Base-by-base conservation (phyloP, 1,140 invertebrate genomes). In the Leptinotarsa lineolata region DNA sequence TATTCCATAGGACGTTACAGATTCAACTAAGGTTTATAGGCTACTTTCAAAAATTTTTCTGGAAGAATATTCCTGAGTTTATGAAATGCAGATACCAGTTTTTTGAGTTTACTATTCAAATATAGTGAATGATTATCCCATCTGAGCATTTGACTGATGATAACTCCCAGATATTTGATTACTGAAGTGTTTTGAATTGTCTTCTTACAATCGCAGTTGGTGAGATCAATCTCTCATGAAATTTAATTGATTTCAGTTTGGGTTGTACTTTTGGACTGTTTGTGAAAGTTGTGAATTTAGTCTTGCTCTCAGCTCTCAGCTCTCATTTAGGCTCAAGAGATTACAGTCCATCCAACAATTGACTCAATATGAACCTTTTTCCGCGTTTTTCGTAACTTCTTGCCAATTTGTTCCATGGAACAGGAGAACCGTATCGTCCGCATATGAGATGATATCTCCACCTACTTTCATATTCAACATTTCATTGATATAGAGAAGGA, bases 311-410 rank as follows among this genome's bases (percentile, higher is more conserved):
- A n/a, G n/a, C n/a, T n/a, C n/a, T n/a, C n/a, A n/a, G n/a, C n/a
- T 60, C n/a, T 60, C 59, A 60, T 60, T 60, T n/a, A 60, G 59
- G 59, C 59, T 60, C n/a, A 60, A n/a, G 59, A 60, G 59, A n/a
- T 60, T 11, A 60, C 59, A 60, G 59, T 60, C n/a, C 59, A 60
- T 60, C 59, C 59, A 60, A 60, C 59, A 60, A 8, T 60, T 60
- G 59, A 60, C 59, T 60, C n/a, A 4, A 60, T 60, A n/a, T 60
- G 20, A 60, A 60, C n/a, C n/a, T n/a, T n/a, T n/a, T n/a, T n/a
- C n/a, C n/a, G n/a, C n/a, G n/a, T n/a, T n/a, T n/a, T n/a, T n/a
- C n/a, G n/a, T n/a, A n/a, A n/a, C n/a, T n/a, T n/a, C n/a, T n/a
- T n/a, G n/a, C n/a, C n/a, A n/a, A n/a, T n/a, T n/a, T n/a, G n/a